Conservation (phyloP, 2,113 vertebrate species). For the Pituophis catenifer region DNA sequence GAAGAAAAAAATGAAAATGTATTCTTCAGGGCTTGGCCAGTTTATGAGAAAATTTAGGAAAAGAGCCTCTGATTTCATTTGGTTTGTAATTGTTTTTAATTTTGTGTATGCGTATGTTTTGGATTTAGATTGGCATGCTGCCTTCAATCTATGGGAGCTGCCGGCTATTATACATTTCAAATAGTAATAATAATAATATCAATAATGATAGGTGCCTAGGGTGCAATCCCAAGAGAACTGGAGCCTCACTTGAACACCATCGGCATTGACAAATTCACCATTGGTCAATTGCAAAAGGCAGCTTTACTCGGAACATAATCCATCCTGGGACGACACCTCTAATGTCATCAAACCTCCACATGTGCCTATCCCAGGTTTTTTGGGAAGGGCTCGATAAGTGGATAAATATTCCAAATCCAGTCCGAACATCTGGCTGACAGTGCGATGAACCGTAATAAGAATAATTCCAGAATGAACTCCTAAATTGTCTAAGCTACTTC, state of each 20-base stretch:
- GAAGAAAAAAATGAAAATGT: background rate
- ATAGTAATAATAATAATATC: background rate
- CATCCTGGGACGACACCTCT: background rate
- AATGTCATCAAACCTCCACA: background rate
- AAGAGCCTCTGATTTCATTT: background rate
- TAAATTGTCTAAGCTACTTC: background rate
- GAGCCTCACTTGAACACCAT: background rate
- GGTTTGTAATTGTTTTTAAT: background rate
- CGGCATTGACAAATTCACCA: background rate
- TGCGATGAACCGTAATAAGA: background rate
- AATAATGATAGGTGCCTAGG: background rate
- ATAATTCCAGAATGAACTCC: background rate
- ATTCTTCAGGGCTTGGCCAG: background rate
- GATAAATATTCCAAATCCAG: background rate
- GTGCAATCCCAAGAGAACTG: background rate
- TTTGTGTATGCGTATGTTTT: background rate
- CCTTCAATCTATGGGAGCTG: background rate
- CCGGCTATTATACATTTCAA: background rate
- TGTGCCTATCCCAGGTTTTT: background rate
- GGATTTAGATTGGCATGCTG: background rate
- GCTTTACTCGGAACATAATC: background rate
- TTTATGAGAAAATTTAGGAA: background rate
- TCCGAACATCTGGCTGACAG: background rate
- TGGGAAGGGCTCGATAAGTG: background rate
- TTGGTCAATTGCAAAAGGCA: background rate